A percentile compares a stretch with the other conserved stretches of the same genome.
Evolutionary conservation across 1,140 invertebrate genomes (phyloP).

Genomic region (Frieseomelitta varia): DNA sequence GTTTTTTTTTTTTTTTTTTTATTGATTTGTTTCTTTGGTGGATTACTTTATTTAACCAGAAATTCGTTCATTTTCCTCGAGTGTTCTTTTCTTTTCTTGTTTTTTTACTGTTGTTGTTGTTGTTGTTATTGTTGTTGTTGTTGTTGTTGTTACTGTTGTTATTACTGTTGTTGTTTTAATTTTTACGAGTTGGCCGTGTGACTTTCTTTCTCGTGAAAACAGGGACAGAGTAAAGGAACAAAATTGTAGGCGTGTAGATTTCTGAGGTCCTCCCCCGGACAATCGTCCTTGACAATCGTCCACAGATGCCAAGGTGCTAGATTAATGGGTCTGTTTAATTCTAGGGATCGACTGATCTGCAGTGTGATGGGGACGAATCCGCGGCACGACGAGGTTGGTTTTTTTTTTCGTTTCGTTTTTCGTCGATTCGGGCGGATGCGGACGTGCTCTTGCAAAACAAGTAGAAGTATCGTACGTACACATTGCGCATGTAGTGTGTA

Average conservation of each 20-base stretch:
- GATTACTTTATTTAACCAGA: not conserved
- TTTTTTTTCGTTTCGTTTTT: too few relatives aligned
- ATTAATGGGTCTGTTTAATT: not conserved
- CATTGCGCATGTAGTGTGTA: not conserved
- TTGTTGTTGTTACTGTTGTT: too few relatives aligned
- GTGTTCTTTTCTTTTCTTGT: not conserved
- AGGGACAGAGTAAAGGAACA: not conserved
- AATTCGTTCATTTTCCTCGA: not conserved
- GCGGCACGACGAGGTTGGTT: not conserved
- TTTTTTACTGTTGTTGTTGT: not conserved
- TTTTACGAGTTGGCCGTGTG: constrained; percentile 4
- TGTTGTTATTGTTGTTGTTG: too few relatives aligned
- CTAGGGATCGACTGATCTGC: not conserved
- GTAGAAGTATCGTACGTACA: not conserved
- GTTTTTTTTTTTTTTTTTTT: not conserved
- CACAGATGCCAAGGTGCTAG: too few relatives aligned
- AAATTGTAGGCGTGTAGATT: not conserved
- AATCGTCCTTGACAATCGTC: not conserved
- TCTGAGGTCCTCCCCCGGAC: too few relatives aligned
- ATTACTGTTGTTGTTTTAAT: too few relatives aligned
- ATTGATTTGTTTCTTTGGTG: not conserved
- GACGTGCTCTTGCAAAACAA: constrained; percentile 8
- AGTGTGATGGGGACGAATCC: too few relatives aligned
- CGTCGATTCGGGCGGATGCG: not conserved
- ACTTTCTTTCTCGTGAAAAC: not conserved